Evolutionary conservation across 1,140 invertebrate genomes (phyloP).

Genomic region (Drosophila melanogaster): Release_6_plus_ISO1_MT NC_004354.4:2687001-2687500

Average conservation of each 20-base stretch:
- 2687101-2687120: background rate
- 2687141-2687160: background rate
- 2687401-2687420: background rate
- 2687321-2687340: background rate
- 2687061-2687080: background rate
- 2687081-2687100: background rate
- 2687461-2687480: background rate
- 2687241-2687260: background rate
- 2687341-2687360: background rate
- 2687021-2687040: background rate
- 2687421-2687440: slow-evolving; percentile 40
- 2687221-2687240: background rate
- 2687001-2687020: no score
- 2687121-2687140: background rate
- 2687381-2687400: slow-evolving; percentile 13
- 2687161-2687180: no score
- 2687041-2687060: background rate
- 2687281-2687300: no score
- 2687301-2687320: no score
- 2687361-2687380: slow-evolving; percentile 35
- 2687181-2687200: no score
- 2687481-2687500: slow-evolving; percentile 4
- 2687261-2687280: background rate
- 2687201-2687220: background rate
- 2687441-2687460: slow-evolving; percentile 8